Base-by-base conservation (phyloP, 2,797 vertebrate genomes). In the Crax fasciolata region DNA sequence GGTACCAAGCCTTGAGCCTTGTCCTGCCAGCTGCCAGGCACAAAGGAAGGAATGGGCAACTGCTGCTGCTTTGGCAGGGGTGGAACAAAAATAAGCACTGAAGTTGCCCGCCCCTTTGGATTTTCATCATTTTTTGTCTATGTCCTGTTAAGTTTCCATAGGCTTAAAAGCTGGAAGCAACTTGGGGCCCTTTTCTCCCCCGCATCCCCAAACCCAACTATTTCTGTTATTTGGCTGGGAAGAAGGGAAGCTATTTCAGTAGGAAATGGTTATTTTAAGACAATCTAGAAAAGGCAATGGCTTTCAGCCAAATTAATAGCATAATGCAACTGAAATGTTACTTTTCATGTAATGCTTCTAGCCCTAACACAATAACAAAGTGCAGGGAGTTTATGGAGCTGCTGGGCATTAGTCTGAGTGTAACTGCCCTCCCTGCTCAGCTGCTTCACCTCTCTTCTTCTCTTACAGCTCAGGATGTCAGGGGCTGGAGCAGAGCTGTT, bases 1-100 rank as follows among this genome's bases (percentile, higher is more conserved):
- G 96, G 97, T 39, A 96, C 88, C 72, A n/a, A 46, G 90, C 94
- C 84, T 49, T 24, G 76, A 72, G 74, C n/a, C 63, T 95, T 75
- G 35, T 75, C 17, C 87, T 74, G 81, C 70, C 77, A 35, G 73
- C 2, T 80, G 95, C 95, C 95, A 91, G 91, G 88, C 84, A 18
- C 10, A 27, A 67, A 91, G 94, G 94, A 92, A 93, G 91, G 92
- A 85, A 85, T 1, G 35, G 89, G 86, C 77, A 94, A 79, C 57
- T 71, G 59, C 92, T 87, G 81, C 65, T 38, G 81, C 88, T 62
- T 58, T 90, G 81, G 94, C 91, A 80, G 43, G 41, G 52, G 74
- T 65, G 87, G 63, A 84, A 65, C 32, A 51, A 58, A 94, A 93
- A 52, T 66, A 82, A 79, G 43, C 75, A 48, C 46, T 77, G 35